Conservation (phyloP, 2,113 vertebrate genomes). For the Gymnobelideus leadbeateri region DNA sequence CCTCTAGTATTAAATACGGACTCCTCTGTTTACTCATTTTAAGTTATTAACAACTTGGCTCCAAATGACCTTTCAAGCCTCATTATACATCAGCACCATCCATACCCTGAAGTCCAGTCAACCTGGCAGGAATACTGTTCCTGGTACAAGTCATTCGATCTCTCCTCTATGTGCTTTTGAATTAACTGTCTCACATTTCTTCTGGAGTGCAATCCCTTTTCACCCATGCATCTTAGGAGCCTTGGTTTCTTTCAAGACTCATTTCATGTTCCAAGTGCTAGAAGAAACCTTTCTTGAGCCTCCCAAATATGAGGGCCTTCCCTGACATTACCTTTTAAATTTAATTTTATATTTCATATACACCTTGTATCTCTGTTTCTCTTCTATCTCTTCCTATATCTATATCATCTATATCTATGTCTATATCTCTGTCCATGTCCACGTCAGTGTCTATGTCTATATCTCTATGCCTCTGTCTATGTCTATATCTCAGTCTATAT, state of each 20-base stretch:
- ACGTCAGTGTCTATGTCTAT: too few species aligned
- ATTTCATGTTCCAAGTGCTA: not conserved
- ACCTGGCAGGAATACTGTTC: not conserved
- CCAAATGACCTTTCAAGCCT: not conserved
- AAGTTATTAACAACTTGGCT: not conserved
- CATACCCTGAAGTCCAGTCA: not conserved
- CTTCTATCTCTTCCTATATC: too few species aligned
- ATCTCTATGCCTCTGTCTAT: too few species aligned
- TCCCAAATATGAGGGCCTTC: not conserved
- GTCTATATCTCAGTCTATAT: too few species aligned
- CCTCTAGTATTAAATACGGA: not conserved
- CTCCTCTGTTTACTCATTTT: not conserved
- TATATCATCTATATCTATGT: too few species aligned
- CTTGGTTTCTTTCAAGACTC: not conserved
- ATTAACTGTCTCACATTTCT: not conserved
- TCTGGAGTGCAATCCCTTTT: not conserved
- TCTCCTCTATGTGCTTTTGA: not conserved
- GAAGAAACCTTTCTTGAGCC: not conserved
- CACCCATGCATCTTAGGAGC: not conserved
- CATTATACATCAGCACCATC: not conserved
- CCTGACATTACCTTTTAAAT: not conserved
- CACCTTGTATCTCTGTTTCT: too few species aligned
- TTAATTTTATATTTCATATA: not conserved
- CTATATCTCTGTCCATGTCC: too few species aligned
- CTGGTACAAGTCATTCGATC: not conserved